These are phyloP conservation scores for Plusia festucae DNA, from an alignment of 2,888 invertebrate species.

Conservation along the genomic window DNA sequence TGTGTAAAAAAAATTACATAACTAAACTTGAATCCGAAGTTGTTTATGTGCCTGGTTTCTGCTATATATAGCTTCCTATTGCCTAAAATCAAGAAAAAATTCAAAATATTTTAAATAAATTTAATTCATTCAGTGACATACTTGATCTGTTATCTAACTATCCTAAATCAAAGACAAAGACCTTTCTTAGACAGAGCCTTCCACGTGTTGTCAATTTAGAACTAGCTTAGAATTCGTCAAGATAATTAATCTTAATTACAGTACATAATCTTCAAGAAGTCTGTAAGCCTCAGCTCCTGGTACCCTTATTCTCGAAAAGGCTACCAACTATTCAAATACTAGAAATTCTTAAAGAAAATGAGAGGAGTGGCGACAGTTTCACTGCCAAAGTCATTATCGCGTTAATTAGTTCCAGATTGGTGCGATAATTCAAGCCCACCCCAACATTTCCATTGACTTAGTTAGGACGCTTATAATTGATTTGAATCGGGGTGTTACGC, in stretches of 20 bases:
- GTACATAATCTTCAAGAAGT: neutral
- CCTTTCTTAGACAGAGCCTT: neutral
- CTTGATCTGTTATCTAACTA: neutral
- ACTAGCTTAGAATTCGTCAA: neutral
- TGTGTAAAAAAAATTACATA: too few species aligned
- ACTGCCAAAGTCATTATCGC: slow-evolving; percentile 32
- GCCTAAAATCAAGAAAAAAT: neutral
- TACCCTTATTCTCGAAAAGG: neutral
- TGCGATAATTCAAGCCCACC: slow-evolving; percentile 51
- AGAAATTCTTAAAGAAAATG: slow-evolving; percentile 16
- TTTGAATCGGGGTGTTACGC: slow-evolving; percentile 53
- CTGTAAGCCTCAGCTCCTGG: too few species aligned
- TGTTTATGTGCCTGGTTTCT: neutral
- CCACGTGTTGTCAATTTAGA: neutral
- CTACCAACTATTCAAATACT: neutral
- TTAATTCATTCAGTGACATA: neutral
- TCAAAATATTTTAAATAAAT: neutral
- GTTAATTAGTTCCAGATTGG: slow-evolving; percentile 47
- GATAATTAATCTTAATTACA: neutral
- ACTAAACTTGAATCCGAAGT: too few species aligned
- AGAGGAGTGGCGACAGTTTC: slow-evolving; percentile 1
- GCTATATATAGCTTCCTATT: neutral
- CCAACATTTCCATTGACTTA: slow-evolving; percentile 53
- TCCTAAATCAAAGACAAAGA: neutral
- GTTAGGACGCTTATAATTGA: slow-evolving; percentile 57